Percentiles rank a stretch among this genome's conserved stretches.
These are phyloP conservation scores for Exaiptasia diaphana DNA, from an alignment of 64 coral and sea anemone species.

Conservation along the genomic window DNA sequence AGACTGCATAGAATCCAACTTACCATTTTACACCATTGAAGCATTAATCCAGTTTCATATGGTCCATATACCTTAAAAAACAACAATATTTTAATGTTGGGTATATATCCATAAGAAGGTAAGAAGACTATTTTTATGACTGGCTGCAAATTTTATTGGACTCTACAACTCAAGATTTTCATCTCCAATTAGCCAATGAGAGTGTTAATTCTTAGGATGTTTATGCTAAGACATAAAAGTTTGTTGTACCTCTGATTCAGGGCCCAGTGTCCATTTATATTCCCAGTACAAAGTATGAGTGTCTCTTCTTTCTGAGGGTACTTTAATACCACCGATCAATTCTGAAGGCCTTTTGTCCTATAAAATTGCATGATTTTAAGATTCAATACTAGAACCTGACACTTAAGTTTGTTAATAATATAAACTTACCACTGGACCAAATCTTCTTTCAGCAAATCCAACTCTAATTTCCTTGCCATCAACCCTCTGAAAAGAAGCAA, in stretches of 20 bases:
- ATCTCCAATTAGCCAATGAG: neutral
- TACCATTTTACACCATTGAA: constrained; percentile 45
- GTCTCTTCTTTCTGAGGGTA: neutral
- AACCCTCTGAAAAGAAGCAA: constrained; percentile 36
- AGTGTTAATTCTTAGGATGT: neutral
- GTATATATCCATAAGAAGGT: too few species aligned
- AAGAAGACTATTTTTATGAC: neutral
- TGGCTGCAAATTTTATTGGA: neutral
- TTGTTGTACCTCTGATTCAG: constrained; percentile 60
- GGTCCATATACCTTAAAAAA: constrained; percentile 50
- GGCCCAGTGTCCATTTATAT: constrained; percentile 54
- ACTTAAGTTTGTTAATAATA: neutral
- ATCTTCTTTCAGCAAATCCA: constrained; percentile 42
- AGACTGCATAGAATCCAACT: neutral
- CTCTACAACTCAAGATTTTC: neutral
- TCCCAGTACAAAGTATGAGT: constrained; percentile 73
- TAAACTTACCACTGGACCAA: neutral
- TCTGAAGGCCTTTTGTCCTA: neutral
- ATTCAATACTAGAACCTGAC: neutral
- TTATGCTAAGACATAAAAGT: neutral
- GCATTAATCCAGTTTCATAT: constrained; percentile 72
- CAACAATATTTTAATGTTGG: too few species aligned
- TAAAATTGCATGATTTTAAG: neutral
- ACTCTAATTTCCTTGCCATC: constrained; percentile 49
- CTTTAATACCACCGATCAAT: neutral